These are phyloP conservation scores for Psophia crepitans DNA, from an alignment of 2,113 vertebrate species.

Conservation along the genomic window DNA sequence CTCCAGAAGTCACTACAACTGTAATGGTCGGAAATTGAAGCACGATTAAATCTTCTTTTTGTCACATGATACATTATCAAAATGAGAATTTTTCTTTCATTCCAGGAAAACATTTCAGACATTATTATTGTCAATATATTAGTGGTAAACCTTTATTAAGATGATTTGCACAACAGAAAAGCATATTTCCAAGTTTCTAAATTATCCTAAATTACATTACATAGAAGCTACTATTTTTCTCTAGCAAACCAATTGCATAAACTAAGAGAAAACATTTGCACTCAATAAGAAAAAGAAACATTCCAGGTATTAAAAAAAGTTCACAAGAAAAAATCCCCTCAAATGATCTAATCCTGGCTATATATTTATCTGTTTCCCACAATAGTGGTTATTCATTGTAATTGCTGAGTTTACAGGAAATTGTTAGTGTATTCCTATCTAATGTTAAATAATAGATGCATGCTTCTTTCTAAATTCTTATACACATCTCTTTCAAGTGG, in stretches of 20 bases:
- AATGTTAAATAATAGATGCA: neutral
- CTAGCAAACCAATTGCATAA: conserved; percentile 7
- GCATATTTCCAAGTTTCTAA: conserved; percentile 55
- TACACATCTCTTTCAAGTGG: neutral
- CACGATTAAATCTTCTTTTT: conserved; percentile 28
- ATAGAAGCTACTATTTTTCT: conserved; percentile 47
- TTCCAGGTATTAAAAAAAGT: neutral
- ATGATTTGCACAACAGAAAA: conserved; percentile 30
- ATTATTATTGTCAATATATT: conserved; percentile 24
- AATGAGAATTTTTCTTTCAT: conserved; percentile 59
- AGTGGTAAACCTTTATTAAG: conserved; percentile 32
- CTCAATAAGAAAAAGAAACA: neutral
- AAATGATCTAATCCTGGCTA: neutral
- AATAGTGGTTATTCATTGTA: neutral
- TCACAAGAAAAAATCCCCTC: neutral
- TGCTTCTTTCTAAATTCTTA: neutral
- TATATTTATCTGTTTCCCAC: neutral
- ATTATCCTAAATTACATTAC: conserved; percentile 34
- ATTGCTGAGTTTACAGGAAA: conserved; percentile 20
- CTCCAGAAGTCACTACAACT: neutral
- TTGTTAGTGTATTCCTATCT: neutral
- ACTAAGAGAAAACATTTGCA: neutral
- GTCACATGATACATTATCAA: conserved; percentile 38
- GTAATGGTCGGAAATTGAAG: neutral
- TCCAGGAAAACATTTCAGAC: conserved; percentile 63